Evolutionary conservation across 2,888 invertebrate genomes (phyloP).

Genomic region (Imbricaverruca yamaguchii): DNA sequence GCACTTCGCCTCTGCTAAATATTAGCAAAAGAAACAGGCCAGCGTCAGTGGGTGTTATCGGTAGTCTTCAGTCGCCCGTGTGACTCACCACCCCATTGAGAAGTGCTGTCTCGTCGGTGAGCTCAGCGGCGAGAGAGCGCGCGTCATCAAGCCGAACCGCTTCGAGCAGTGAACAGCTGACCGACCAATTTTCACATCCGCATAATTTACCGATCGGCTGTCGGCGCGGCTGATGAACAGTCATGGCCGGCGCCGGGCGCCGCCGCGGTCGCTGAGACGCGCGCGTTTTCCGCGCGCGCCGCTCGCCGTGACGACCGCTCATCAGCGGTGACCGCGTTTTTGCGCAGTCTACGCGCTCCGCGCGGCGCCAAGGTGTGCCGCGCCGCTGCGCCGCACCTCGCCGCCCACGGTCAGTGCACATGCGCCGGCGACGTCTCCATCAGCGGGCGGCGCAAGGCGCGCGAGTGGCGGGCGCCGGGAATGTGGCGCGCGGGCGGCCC

Average conservation of each 20-base stretch:
- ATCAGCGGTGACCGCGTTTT: background rate
- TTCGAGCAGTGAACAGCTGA: background rate
- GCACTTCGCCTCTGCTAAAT: no score
- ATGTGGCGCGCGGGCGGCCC: background rate
- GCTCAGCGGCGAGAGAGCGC: no score
- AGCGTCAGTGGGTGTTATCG: no score
- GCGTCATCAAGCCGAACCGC: no score
- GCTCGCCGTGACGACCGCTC: background rate
- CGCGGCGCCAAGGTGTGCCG: background rate
- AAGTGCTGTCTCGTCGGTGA: background rate
- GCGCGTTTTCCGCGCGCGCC: background rate
- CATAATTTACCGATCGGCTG: background rate
- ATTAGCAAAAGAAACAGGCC: no score
- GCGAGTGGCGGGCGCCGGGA: background rate
- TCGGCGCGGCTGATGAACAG: background rate
- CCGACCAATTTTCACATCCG: background rate
- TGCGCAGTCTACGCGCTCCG: background rate
- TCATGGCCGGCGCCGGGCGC: background rate
- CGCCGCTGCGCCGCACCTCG: background rate
- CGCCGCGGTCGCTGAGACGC: background rate
- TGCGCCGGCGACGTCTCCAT: constrained; percentile 5
- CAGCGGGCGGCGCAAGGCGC: background rate
- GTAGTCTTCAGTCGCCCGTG: background rate
- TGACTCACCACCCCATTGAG: background rate
- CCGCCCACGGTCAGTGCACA: background rate